Conservation (phyloP, 1,140 invertebrate genomes). For the Hestina assimilis region DNA sequence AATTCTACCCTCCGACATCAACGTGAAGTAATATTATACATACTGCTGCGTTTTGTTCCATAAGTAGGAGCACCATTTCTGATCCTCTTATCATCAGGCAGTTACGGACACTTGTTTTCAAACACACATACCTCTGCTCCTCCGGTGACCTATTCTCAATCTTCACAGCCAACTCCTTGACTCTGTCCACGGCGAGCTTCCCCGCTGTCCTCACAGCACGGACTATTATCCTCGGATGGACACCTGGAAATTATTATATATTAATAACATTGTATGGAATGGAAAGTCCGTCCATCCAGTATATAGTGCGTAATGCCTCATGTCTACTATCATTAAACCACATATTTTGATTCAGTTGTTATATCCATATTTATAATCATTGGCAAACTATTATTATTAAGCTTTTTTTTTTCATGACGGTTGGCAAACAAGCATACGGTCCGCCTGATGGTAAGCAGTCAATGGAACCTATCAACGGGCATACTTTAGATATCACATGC, state of each 20-base stretch:
- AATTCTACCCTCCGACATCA: no score
- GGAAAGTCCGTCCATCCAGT: not conserved
- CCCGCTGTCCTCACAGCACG: slow-evolving; percentile 91
- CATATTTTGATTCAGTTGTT: slow-evolving; percentile 19
- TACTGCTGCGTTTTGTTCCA: no score
- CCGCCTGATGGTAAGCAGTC: no score
- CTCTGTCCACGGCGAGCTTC: slow-evolving; percentile 89
- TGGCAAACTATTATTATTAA: not conserved
- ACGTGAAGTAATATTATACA: no score
- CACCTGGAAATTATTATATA: slow-evolving; percentile 63
- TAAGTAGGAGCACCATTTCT: no score
- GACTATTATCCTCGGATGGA: slow-evolving; percentile 96
- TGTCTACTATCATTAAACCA: slow-evolving; percentile 33
- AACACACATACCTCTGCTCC: slow-evolving; percentile 63
- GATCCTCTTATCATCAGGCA: no score
- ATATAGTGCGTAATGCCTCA: slow-evolving; percentile 24
- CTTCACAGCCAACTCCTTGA: slow-evolving; percentile 92
- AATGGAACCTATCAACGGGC: no score
- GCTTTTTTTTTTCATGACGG: no score
- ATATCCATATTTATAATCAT: slow-evolving; percentile 28
- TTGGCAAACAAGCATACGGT: no score
- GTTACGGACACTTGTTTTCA: no score
- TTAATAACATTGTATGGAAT: not conserved
- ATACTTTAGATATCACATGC: no score
- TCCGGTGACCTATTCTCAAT: slow-evolving; percentile 82